These are phyloP conservation scores for Pseudeuparius sepicola DNA, from an alignment of 2,888 invertebrate species.

Conservation along the genomic window DNA sequence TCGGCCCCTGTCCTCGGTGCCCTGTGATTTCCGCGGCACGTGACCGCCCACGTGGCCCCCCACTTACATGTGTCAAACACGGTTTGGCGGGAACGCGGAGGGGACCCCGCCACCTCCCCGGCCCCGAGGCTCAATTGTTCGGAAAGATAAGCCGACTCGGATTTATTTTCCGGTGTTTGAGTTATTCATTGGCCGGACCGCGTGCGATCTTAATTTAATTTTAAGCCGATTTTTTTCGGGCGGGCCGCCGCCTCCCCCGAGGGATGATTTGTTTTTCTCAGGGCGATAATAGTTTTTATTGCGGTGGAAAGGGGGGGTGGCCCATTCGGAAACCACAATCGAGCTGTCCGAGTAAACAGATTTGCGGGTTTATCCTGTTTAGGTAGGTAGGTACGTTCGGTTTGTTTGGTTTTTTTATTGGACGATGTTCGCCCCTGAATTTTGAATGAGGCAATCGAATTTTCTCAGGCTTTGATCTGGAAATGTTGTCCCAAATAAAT, in stretches of 20 bases:
- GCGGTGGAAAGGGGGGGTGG: too few relatives aligned
- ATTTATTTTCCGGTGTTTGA: conserved; percentile 30
- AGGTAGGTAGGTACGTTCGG: too few relatives aligned
- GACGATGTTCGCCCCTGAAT: too few relatives aligned
- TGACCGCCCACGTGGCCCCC: conserved; percentile 27
- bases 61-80: conserved; percentile 31
- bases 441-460: too few relatives aligned
- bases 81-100: conserved; percentile 33
- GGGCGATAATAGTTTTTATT: too few relatives aligned
- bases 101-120: neutral
- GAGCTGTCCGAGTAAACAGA: too few relatives aligned
- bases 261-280: conserved; percentile 22
- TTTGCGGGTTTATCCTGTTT: too few relatives aligned
- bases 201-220: conserved; percentile 10
- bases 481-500: too few relatives aligned
- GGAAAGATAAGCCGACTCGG: conserved; percentile 38
- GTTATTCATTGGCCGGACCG: conserved; percentile 15
- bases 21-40: conserved; percentile 25
- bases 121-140: conserved; percentile 34
- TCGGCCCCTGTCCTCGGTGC: too few relatives aligned
- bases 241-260: conserved; percentile 32
- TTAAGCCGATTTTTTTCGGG: conserved; percentile 22
- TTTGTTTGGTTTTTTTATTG: too few relatives aligned
- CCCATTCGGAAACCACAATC: too few relatives aligned
- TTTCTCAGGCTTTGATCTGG: too few relatives aligned